Base-by-base conservation (phyloP, 2,888 invertebrate genomes). In the Megalurothrips usitatus region DNA sequence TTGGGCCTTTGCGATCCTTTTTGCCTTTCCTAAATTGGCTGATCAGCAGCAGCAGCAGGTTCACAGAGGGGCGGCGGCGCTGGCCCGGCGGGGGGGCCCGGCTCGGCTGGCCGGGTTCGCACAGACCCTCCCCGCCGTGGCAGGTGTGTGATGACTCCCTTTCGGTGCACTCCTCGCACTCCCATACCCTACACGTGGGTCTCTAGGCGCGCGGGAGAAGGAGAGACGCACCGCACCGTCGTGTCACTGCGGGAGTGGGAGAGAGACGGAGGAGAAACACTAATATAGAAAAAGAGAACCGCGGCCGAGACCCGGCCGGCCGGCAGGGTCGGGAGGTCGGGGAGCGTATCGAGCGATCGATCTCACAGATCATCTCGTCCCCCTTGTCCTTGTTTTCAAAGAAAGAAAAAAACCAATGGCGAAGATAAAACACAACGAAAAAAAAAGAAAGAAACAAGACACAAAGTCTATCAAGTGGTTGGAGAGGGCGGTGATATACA, bases 121-220 rank as follows among this genome's bases (percentile, higher is more conserved):
- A 52, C 52, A 17, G 52, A 52, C 63, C 63, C 63, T 63, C 63
- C 14, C 19, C 49, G 63, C 63, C 63, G 63, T 11, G 12, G 68
- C 68, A 75, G 68, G 68, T 75, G 68, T 26, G 23, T 75, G 68
- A 75, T 75, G 68, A 75, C 23, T 26, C 68, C 68, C 8, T 75
- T 19, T 14, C 6, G n/a, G n/a, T n/a, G 58, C 17, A 43, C 6
- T 43, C 34, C 34, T 6, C 34, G 6, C 34, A 43, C 34, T 43
- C 34, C 34, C 34, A 43, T 6, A 43, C n/a, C n/a, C n/a, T n/a
- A n/a, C n/a, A n/a, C n/a, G n/a, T n/a, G 34, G 34, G 6, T 43
- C 6, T 43, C 6, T 43, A n/a, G n/a, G n/a, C 34, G 34, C 6
- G 6, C 34, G 34, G 34, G 34, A 43, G 34, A 43, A 2, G 34